A percentile compares a stretch with the other conserved stretches of the same genome.
Conservation (phyloP, 2,113 vertebrate genomes). For the Oreochromis niloticus region DNA sequence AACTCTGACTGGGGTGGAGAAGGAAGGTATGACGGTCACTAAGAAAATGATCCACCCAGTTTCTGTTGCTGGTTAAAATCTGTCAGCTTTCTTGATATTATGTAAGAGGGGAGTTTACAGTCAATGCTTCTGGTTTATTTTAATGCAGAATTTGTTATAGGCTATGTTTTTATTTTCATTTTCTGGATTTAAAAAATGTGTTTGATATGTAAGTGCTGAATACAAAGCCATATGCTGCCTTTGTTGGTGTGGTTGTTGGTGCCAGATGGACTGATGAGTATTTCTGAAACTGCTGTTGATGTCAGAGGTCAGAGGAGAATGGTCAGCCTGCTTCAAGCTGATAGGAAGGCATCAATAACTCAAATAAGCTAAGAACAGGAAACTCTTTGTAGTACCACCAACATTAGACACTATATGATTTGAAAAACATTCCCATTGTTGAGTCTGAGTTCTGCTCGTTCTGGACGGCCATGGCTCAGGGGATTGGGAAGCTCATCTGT, state of each 20-base stretch:
- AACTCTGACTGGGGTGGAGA: conserved; percentile 93
- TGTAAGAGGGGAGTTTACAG: neutral
- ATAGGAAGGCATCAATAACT: neutral
- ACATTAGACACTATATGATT: neutral
- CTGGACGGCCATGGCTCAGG: too few relatives aligned
- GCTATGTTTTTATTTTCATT: neutral
- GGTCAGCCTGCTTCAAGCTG: neutral
- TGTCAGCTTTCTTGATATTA: neutral
- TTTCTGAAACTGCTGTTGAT: neutral
- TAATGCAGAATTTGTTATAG: neutral
- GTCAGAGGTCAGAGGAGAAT: neutral
- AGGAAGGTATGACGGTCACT: conserved; percentile 79
- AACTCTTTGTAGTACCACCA: neutral
- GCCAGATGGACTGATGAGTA: neutral
- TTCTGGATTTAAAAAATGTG: neutral
- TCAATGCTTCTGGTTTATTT: neutral
- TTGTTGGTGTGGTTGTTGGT: neutral
- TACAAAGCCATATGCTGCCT: neutral
- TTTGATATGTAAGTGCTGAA: neutral
- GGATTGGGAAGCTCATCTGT: too few relatives aligned
- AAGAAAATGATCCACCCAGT: neutral
- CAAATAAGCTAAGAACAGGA: neutral
- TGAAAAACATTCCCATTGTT: neutral
- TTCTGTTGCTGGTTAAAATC: neutral
- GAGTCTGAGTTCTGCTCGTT: fast-evolving